Evolutionary conservation across 2,797 vertebrate genomes (phyloP).

Genomic region (Pangasius mekongensis): DNA sequence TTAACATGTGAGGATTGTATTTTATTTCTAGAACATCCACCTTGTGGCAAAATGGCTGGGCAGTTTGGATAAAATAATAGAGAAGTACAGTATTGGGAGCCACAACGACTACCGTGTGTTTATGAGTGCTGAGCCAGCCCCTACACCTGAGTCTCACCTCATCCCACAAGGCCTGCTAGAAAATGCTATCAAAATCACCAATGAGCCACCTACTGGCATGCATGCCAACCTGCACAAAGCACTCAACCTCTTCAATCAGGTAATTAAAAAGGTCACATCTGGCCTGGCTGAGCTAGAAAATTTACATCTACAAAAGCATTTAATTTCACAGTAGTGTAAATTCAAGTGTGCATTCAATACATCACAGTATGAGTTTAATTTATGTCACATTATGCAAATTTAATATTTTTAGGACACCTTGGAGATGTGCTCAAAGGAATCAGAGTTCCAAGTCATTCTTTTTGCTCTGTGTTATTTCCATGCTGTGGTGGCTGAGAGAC

Average conservation of each 20-base stretch:
- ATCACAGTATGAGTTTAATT: no score
- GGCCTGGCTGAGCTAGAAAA: neutral
- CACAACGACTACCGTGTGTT: conserved; percentile 85
- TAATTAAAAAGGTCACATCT: conserved; percentile 56
- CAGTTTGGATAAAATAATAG: conserved; percentile 87
- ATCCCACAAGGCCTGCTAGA: conserved; percentile 94
- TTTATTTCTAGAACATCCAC: conserved; percentile 86
- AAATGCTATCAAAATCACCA: conserved; percentile 94
- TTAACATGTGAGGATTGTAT: conserved; percentile 13
- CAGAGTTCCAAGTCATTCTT: conserved; percentile 90
- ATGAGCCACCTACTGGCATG: conserved; percentile 88
- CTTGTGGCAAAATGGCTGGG: conserved; percentile 90
- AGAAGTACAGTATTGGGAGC: conserved; percentile 80
- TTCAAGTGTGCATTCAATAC: no score
- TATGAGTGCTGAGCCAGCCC: conserved; percentile 88
- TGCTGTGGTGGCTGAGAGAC: conserved; percentile 88
- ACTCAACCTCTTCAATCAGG: conserved; percentile 95
- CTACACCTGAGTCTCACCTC: conserved; percentile 81
- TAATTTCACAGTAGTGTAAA: neutral
- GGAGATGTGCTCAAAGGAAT: conserved; percentile 89
- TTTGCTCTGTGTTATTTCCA: conserved; percentile 96
- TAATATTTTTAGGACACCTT: conserved; percentile 82
- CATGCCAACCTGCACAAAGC: conserved; percentile 93
- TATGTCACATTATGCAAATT: neutral
- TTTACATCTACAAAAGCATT: neutral